Percentiles rank a stretch among this genome's conserved stretches.
These are phyloP conservation scores for Leptarthrus brevirostris DNA, from an alignment of 2,888 invertebrate genomes.

Conservation along the genomic window DNA sequence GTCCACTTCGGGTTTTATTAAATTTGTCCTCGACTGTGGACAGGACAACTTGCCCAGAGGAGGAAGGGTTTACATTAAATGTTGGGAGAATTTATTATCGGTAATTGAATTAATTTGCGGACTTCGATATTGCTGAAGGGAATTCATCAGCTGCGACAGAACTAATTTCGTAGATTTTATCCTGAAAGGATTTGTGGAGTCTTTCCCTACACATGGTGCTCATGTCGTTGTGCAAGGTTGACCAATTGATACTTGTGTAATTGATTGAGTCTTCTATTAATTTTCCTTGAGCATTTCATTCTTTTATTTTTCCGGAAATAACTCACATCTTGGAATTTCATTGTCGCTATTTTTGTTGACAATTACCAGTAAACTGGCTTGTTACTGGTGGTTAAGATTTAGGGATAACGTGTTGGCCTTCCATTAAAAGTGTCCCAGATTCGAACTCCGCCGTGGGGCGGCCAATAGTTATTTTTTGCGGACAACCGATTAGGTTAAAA, in stretches of 20 bases:
- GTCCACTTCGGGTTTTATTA: conserved; percentile 48
- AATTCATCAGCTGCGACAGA: conserved; percentile 30
- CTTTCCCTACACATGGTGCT: background rate
- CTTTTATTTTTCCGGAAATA: too few species aligned
- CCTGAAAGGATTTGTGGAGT: conserved; percentile 4
- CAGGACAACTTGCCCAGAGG: conserved; percentile 10
- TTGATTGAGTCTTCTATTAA: background rate
- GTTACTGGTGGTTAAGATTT: too few species aligned
- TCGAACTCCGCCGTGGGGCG: too few species aligned
- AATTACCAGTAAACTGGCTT: too few species aligned
- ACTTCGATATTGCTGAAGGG: conserved; percentile 31
- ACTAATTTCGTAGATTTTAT: conserved; percentile 40
- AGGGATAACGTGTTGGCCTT: too few species aligned
- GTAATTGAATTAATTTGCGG: conserved; percentile 53
- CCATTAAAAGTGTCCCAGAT: too few species aligned
- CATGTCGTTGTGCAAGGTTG: background rate
- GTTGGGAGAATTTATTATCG: conserved; percentile 50
- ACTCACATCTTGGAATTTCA: too few species aligned
- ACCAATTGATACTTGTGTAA: background rate
- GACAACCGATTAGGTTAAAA: too few species aligned
- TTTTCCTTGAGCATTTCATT: background rate
- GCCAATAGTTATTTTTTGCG: too few species aligned
- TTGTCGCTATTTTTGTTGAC: too few species aligned
- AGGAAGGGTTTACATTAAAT: conserved; percentile 30
- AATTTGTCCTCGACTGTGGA: conserved; percentile 25